Evolutionary conservation across 2,797 vertebrate genomes (phyloP).

Genomic region (Schizothorax lantsangensis): DNA sequence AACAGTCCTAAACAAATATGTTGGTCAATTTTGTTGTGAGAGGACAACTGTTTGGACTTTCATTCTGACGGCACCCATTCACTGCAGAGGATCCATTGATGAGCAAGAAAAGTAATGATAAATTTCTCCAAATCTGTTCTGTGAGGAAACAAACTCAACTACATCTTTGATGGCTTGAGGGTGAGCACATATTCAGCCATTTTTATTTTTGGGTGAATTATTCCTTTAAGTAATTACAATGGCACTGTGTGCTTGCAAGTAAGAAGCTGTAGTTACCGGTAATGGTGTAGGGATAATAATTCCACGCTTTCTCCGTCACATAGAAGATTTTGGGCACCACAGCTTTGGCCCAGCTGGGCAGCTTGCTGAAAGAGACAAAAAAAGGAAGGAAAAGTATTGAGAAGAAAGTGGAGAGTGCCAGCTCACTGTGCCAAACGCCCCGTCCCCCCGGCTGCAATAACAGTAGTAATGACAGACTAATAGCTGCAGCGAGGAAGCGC

Average conservation of each 20-base stretch:
- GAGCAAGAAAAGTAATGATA: background rate
- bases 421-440: slow-evolving; percentile 18
- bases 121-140: background rate
- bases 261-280: slow-evolving; percentile 83
- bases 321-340: slow-evolving; percentile 98
- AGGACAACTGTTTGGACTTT: background rate
- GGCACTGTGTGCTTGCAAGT: background rate
- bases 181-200: background rate
- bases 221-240: background rate
- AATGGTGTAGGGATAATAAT: slow-evolving; percentile 97
- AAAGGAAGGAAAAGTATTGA: slow-evolving; percentile 56
- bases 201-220: background rate
- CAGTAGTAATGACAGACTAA: slow-evolving; percentile 28
- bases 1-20: background rate
- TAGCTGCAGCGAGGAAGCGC: slow-evolving; percentile 15
- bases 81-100: background rate
- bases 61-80: background rate
- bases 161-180: background rate
- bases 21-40: background rate
- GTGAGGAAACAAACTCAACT: background rate
- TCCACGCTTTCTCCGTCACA: slow-evolving; percentile 98
- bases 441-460: slow-evolving; percentile 15
- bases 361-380: slow-evolving; percentile 83
- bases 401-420: slow-evolving; percentile 36
- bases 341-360: slow-evolving; percentile 96